phyloP scores from a whole-genome alignment of 1,140 invertebrate species.

The Pectinophora gossypiella region DNA sequence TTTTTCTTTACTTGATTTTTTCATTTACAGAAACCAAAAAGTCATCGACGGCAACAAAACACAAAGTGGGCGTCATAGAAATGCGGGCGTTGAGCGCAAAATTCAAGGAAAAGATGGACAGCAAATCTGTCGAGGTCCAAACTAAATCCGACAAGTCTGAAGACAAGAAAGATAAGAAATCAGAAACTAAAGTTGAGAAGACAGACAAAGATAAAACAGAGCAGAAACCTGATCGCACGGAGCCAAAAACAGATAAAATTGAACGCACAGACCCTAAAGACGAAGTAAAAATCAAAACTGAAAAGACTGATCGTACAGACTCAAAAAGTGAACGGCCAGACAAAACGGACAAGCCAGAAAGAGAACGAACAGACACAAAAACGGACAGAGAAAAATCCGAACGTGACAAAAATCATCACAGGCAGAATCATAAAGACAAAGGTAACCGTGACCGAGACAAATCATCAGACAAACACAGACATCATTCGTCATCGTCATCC shows the following conservation, averaged over 20 bases:
- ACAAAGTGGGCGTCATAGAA: conserved; percentile 68
- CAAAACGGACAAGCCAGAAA: conserved; percentile 24
- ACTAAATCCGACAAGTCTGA: conserved; percentile 41
- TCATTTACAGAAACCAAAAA: conserved; percentile 55
- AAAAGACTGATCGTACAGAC: conserved; percentile 12
- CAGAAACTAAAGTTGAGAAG: conserved; percentile 15
- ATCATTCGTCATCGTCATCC: conserved; percentile 47
- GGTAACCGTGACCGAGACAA: not conserved
- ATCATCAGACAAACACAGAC: conserved; percentile 39
- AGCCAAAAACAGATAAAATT: conserved; percentile 17
- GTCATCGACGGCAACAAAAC: conserved; percentile 52
- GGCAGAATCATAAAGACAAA: conserved; percentile 12
- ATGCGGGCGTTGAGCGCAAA: conserved; percentile 68
- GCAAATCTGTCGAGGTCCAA: conserved; percentile 47
- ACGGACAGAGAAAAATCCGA: not conserved
- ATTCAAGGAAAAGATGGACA: conserved; percentile 45
- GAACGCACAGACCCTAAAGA: no score
- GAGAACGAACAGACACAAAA: no score
- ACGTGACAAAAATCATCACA: conserved; percentile 15
- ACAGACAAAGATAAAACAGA: conserved; percentile 29
- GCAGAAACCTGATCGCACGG: conserved; percentile 30
- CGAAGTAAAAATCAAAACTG: conserved; percentile 12
- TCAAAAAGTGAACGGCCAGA: conserved; percentile 12
- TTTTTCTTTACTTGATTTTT: no score
- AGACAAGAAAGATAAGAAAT: conserved; percentile 31